Conservation (phyloP, 2,888 invertebrate species). For the Tachina grossa region DNA sequence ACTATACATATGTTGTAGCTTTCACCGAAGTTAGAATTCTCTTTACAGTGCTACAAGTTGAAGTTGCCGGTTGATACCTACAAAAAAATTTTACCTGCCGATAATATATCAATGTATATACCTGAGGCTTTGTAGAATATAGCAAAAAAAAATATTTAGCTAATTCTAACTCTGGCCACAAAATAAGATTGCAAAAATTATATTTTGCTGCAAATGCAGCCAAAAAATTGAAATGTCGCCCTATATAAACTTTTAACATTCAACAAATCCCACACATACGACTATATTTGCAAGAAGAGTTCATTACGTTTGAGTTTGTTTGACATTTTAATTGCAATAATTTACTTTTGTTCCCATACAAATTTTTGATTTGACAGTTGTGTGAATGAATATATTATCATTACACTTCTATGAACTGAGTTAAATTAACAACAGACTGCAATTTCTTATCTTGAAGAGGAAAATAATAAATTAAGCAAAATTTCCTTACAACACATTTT, state of each 20-base stretch:
- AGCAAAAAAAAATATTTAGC: too few species aligned
- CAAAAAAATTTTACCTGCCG: too few species aligned
- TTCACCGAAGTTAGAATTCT: too few species aligned
- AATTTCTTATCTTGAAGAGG: conserved; percentile 7
- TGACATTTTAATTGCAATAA: conserved; percentile 41
- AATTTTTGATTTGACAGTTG: conserved; percentile 36
- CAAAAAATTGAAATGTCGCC: too few species aligned
- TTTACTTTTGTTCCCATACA: conserved; percentile 42
- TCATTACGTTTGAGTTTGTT: not conserved
- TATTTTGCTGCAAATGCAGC: too few species aligned
- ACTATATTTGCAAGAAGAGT: not conserved
- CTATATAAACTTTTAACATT: conserved; percentile 4
- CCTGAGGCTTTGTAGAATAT: too few species aligned
- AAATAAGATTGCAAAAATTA: too few species aligned
- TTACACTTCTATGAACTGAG: not conserved
- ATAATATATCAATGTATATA: too few species aligned
- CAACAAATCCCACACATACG: conserved; percentile 28
- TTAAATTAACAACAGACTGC: not conserved
- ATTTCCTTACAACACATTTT: conserved; percentile 39
- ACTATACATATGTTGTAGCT: too few species aligned
- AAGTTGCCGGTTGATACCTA: too few species aligned
- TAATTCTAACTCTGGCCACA: too few species aligned
- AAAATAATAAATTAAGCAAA: conserved; percentile 39
- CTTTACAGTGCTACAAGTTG: too few species aligned
- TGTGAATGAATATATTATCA: conserved; percentile 38